A percentile compares a stretch with the other conserved stretches of the same genome.
These are phyloP conservation scores for Bicyclus anynana DNA, from an alignment of 1,140 invertebrate species.

Conservation along the genomic window DNA sequence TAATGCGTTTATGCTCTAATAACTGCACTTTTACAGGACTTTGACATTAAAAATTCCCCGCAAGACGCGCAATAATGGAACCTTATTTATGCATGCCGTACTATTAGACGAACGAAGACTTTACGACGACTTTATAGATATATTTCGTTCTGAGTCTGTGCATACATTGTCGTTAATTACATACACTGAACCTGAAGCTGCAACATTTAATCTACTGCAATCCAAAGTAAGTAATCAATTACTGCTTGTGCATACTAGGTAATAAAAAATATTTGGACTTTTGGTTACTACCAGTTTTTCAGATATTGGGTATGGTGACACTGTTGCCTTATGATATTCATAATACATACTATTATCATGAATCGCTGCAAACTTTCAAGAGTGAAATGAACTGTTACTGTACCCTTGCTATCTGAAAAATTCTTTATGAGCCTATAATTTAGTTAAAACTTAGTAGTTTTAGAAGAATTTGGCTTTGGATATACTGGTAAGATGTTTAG, in stretches of 20 bases:
- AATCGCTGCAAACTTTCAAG: too few species aligned
- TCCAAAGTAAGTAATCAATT: slow-evolving; percentile 60
- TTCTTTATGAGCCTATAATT: too few species aligned
- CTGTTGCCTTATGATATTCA: too few species aligned
- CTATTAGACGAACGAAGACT: slow-evolving; percentile 73
- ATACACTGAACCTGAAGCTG: slow-evolving; percentile 84
- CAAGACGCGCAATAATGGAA: slow-evolving; percentile 87
- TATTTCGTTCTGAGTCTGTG: slow-evolving; percentile 76
- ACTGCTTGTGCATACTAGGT: not conserved
- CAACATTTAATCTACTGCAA: slow-evolving; percentile 85
- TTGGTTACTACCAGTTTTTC: too few species aligned
- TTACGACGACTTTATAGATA: slow-evolving; percentile 74
- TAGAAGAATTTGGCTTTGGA: too few species aligned
- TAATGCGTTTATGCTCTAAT: not conserved
- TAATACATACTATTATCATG: too few species aligned
- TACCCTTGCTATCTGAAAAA: too few species aligned
- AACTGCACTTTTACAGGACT: slow-evolving; percentile 67
- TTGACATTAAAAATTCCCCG: slow-evolving; percentile 81
- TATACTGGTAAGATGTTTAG: too few species aligned
- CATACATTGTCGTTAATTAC: slow-evolving; percentile 82
- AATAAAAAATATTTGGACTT: not conserved
- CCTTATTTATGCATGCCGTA: slow-evolving; percentile 83
- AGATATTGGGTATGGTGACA: too few species aligned
- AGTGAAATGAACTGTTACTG: too few species aligned
- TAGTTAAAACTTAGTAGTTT: too few species aligned